phyloP scores from a whole-genome alignment of 2,797 vertebrate genomes.

The Simalia tracyae region DNA sequence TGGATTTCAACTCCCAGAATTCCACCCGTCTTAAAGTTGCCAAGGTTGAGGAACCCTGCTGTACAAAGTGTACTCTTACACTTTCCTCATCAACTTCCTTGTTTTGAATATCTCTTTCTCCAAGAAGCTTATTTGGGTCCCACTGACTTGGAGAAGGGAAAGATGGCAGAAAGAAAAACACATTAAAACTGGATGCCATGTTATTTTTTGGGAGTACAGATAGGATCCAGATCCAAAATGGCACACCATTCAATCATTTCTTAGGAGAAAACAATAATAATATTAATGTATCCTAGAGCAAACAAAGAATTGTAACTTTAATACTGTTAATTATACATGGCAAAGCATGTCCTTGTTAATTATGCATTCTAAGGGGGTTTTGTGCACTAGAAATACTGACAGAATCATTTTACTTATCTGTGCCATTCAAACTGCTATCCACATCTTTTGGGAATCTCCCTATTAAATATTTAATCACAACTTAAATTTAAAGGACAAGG shows the following conservation, averaged over 20 bases:
- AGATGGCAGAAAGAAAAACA: not conserved
- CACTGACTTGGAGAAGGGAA: not conserved
- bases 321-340: constrained; percentile 10
- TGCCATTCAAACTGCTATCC: not conserved
- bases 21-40: too few relatives aligned
- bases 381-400: constrained; percentile 20
- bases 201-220: not conserved
- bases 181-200: not conserved
- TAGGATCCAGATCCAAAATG: not conserved
- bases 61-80: not conserved
- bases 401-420: not conserved
- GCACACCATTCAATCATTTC: not conserved
- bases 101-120: too few relatives aligned
- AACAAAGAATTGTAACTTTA: not conserved
- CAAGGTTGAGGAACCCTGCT: not conserved
- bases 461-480: not conserved
- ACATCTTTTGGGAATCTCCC: not conserved
- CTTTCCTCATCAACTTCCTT: not conserved
- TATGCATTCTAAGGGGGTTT: constrained; percentile 4
- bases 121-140: not conserved
- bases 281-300: constrained; percentile 1
- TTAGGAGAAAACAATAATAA: not conserved
- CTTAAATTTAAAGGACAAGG: not conserved
- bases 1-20: too few relatives aligned
- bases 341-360: not conserved